phyloP scores from a whole-genome alignment of 1,140 invertebrate species.

The Rhopalosiphum maidis region DNA sequence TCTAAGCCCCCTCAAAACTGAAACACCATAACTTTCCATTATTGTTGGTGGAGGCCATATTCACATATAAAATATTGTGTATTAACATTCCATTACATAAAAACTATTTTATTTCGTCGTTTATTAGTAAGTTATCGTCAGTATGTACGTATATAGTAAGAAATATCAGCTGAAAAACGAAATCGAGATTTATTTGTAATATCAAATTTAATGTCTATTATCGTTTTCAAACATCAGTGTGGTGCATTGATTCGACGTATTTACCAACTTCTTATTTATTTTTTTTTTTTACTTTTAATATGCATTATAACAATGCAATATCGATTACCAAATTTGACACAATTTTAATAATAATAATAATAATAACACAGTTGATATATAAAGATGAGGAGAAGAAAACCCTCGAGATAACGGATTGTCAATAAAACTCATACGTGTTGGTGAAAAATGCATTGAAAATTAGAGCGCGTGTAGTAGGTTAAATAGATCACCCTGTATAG shows the following conservation, averaged over 20 bases:
- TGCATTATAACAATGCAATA: neutral
- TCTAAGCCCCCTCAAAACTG: neutral
- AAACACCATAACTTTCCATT: neutral
- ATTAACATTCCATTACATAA: neutral
- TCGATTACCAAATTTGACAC: no score
- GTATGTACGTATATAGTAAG: neutral
- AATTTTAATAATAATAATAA: no score
- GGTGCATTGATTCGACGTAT: neutral
- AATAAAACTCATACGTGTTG: neutral
- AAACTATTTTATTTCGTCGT: neutral
- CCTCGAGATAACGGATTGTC: neutral
- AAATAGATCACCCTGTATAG: neutral
- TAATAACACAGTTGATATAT: neutral
- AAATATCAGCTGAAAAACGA: neutral
- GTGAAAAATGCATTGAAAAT: neutral
- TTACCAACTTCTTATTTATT: neutral
- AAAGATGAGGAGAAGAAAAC: neutral
- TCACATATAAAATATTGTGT: neutral
- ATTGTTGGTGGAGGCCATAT: neutral
- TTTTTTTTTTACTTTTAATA: neutral
- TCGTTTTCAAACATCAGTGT: neutral
- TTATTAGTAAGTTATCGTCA: neutral
- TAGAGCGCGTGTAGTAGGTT: neutral
- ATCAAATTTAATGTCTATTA: neutral
- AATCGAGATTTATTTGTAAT: neutral